Base-by-base conservation (phyloP, 2,113 vertebrate genomes). In the Notarius quadriscutis region DNA sequence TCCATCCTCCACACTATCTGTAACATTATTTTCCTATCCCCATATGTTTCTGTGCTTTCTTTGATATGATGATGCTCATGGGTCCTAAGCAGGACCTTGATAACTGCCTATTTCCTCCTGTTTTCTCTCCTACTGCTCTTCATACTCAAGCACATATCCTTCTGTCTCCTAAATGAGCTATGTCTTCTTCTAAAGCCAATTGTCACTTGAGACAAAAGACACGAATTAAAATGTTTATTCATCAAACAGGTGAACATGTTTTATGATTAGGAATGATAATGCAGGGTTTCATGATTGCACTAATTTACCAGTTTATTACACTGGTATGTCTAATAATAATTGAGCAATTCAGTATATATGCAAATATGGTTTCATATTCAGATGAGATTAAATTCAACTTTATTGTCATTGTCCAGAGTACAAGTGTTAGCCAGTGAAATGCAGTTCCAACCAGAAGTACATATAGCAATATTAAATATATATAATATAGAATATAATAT, bases 81-180 rank as follows among this genome's bases (percentile, higher is more conserved):
- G 53, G 53, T 60, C 60, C n/a, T 12, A 17, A 86, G 72, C 34
- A 80, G 48, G 60, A 86, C 84, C 89, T 83, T 88, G 84, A 90
- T 74, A 86, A 86, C 48, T 51, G 27, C 0, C 50, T 58, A 57
- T 57, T 62, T 72, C 80, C 80, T 86, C 62, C 57, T 11, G 30
- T 57, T 84, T 88, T 80, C 48, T 79, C 53, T 30, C 74, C 27
- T 22, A 81, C 27, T 12, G 77, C 48, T 58, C 69, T 88, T 57
- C 79, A 25, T 6, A 58, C 48, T 20, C 72, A 79, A 15, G 62
- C 50, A 65, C 51, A 34, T 22, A 2, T 83, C 30, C 80, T 25
- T 80, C 62, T 41, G 74, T 78, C 67, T 62, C 27, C 78, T 62
- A 30, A 27, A 58, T 63, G 75, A 78, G 79, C 58, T 62, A 69